phyloP scores from a whole-genome alignment of 2,888 invertebrate genomes.

The Temnothorax rugatulus region DNA sequence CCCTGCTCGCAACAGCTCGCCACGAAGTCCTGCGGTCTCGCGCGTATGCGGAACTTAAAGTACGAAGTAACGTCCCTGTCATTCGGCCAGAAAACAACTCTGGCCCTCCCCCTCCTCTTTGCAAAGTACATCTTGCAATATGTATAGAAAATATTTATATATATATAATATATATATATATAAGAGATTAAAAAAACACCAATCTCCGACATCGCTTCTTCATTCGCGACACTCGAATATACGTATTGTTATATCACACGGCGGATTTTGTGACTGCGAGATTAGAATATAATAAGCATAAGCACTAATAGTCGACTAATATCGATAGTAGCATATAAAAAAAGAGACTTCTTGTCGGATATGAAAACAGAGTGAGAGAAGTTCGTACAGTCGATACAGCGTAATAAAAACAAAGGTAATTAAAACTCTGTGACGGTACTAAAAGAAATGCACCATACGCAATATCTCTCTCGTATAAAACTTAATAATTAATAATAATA shows the following conservation, averaged over 20 bases:
- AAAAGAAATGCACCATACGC: constrained; percentile 75
- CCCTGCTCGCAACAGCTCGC: constrained; percentile 63
- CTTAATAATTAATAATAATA: constrained; percentile 77
- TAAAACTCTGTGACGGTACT: constrained; percentile 53
- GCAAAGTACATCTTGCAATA: constrained; percentile 63
- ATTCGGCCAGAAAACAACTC: constrained; percentile 67
- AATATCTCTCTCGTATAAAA: constrained; percentile 80
- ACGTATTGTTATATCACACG: constrained; percentile 77
- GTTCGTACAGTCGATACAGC: constrained; percentile 58
- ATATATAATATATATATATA: constrained; percentile 56
- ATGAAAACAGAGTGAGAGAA: constrained; percentile 53
- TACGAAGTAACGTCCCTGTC: constrained; percentile 67
- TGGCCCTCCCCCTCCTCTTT: constrained; percentile 38
- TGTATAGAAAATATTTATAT: constrained; percentile 63
- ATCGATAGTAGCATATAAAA: constrained; percentile 69
- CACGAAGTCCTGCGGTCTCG: constrained; percentile 67
- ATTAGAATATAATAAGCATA: constrained; percentile 76
- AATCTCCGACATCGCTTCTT: constrained; percentile 66
- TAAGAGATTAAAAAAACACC: constrained; percentile 67
- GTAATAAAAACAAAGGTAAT: constrained; percentile 54
- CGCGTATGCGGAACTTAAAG: constrained; percentile 68
- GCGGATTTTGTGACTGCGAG: constrained; percentile 84
- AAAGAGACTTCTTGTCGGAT: constrained; percentile 54
- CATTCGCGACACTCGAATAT: constrained; percentile 58
- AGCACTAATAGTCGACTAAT: constrained; percentile 71